Base-by-base conservation (phyloP, 2,797 vertebrate genomes). In the Chrysocyon brachyurus region DNA sequence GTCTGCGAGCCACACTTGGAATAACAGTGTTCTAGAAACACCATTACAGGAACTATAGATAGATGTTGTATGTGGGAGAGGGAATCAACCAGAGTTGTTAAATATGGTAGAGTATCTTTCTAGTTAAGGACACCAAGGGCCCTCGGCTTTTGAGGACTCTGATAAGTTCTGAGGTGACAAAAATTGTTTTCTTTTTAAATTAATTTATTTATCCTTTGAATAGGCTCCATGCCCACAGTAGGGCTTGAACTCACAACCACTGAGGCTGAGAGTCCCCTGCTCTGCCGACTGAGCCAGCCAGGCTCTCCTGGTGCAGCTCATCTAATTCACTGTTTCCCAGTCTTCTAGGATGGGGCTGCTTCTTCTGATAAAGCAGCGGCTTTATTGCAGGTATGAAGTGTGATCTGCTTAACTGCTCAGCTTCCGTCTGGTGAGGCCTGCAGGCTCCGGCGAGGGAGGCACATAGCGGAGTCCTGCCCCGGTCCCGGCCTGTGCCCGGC, bases 161-260 rank as follows among this genome's bases (percentile, higher is more conserved):
- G 72, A 91, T 24, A 89, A 5, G 22, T 73, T 93, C 63, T 79
- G 57, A 87, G 61, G 12, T 57, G 95, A 92, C 31, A 92, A 59
- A 95, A 49, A n/a, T 33, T 19, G 16, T 33, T 68, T 19, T 40
- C 3, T 19, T 19, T 10, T n/a, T n/a, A 66, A 57, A 68, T 66
- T 66, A n/a, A 66, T 66, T n/a, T 9, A 68, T 19, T 68, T 4
- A 33, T 68, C 33, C 33, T 68, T 68, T 2, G 21, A 68, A 28
- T 68, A 68, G 66, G 33, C 66, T 33, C 17, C n/a, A 21, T 21
- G 4, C 17, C n/a, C n/a, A 33, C 4, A 0, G 16, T 68, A 9
- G 66, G n/a, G 66, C 66, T 68, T 9, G 66, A 68, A 68, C n/a
- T 68, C n/a, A 68, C 16, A 33, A 68, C n/a, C 17, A 36, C 66